Conservation (phyloP, 2,888 invertebrate genomes). For the Chelonus formosanus region DNA sequence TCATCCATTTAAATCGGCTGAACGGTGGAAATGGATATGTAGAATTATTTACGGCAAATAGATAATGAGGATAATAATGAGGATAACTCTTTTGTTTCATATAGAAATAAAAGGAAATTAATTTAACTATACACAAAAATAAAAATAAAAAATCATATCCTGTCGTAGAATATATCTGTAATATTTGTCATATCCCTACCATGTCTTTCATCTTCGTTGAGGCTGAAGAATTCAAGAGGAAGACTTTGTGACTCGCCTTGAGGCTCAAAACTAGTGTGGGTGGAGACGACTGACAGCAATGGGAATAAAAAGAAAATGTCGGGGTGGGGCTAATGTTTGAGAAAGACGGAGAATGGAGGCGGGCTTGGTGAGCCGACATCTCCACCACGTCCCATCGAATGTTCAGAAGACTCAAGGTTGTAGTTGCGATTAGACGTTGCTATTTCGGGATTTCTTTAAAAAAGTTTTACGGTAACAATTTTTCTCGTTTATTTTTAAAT, state of each 20-base stretch:
- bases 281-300: constrained; percentile 48
- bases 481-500: too few species aligned
- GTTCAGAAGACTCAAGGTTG: constrained; percentile 46
- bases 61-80: background rate
- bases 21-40: too few species aligned
- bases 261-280: constrained; percentile 27
- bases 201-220: too few species aligned
- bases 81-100: background rate
- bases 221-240: too few species aligned
- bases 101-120: too few species aligned
- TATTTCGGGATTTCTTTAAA: background rate
- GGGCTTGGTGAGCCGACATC: constrained; percentile 40
- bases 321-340: constrained; percentile 38
- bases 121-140: too few species aligned
- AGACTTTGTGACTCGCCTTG: too few species aligned
- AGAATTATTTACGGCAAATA: background rate
- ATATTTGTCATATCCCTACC: too few species aligned
- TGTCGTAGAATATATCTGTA: too few species aligned
- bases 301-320: constrained; percentile 48
- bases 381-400: constrained; percentile 35
- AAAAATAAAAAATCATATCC: too few species aligned
- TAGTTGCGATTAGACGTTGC: constrained; percentile 33
- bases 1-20: background rate
- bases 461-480: too few species aligned
- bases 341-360: constrained; percentile 40